Evolutionary conservation across 2,888 invertebrate genomes (phyloP).

Genomic region (Sipha maydis): DNA sequence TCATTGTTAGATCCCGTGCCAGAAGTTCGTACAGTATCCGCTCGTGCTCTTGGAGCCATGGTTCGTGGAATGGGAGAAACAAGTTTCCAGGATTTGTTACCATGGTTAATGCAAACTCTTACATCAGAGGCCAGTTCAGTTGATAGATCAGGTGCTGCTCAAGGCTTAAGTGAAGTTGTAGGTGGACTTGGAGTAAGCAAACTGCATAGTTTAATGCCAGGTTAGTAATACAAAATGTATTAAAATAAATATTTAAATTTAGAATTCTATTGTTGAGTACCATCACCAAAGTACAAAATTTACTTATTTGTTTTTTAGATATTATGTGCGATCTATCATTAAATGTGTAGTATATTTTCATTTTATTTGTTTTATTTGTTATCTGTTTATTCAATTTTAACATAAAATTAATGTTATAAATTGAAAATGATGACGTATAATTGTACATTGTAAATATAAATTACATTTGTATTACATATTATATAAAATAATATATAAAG

Average conservation of each 20-base stretch:
- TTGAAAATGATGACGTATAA: too few species aligned
- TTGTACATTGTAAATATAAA: too few species aligned
- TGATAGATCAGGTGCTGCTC: conserved; percentile 94
- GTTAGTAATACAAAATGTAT: conserved; percentile 66
- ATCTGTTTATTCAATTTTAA: too few species aligned
- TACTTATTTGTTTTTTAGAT: too few species aligned
- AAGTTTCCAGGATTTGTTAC: conserved; percentile 93
- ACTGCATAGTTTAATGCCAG: conserved; percentile 95
- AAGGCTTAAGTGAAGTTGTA: conserved; percentile 96
- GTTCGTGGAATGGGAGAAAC: conserved; percentile 96
- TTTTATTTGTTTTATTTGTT: too few species aligned
- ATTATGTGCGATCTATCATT: too few species aligned
- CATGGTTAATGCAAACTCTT: conserved; percentile 98
- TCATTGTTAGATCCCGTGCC: conserved; percentile 97
- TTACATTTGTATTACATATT: too few species aligned
- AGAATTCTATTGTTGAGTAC: too few species aligned
- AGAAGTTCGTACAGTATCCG: conserved; percentile 94
- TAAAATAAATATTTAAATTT: neutral
- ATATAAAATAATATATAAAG: too few species aligned
- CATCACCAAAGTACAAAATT: too few species aligned
- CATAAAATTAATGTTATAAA: too few species aligned
- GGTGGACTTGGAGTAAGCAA: conserved; percentile 95
- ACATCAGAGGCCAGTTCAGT: conserved; percentile 96
- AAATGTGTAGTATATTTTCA: too few species aligned
- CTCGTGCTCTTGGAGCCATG: conserved; percentile 96